Evolutionary conservation across 1,140 invertebrate species (phyloP).

Genomic region (Drosophila sechellia): DNA sequence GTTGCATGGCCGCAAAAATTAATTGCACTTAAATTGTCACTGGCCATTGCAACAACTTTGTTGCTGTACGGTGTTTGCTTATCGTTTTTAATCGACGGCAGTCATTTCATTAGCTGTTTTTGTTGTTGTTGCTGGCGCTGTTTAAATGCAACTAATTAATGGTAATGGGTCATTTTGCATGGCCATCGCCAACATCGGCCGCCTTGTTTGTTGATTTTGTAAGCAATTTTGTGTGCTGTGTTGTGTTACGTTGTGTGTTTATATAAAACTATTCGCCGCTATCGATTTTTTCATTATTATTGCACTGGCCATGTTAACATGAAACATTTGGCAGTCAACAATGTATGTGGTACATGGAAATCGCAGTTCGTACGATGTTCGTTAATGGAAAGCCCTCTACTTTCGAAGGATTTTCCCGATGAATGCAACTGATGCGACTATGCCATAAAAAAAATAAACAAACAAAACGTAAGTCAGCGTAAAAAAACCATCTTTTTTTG

Average conservation of each 20-base stretch:
- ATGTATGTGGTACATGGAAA: constrained; percentile 11
- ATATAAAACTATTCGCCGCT: constrained; percentile 29
- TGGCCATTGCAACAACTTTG: constrained; percentile 62
- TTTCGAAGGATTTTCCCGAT: background rate
- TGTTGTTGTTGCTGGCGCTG: constrained; percentile 32
- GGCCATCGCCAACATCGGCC: constrained; percentile 61
- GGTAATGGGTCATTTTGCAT: constrained; percentile 81
- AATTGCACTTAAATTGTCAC: constrained; percentile 80
- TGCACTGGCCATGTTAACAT: constrained; percentile 38
- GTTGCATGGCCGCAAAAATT: constrained; percentile 61
- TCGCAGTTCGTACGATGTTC: constrained; percentile 6
- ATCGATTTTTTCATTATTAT: constrained; percentile 60
- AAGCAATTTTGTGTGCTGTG: constrained; percentile 56
- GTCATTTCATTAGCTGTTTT: constrained; percentile 62
- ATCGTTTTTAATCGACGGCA: constrained; percentile 63
- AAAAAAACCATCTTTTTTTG: too few relatives aligned
- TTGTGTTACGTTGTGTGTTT: constrained; percentile 35
- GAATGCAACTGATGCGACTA: too few relatives aligned
- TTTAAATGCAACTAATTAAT: constrained; percentile 80
- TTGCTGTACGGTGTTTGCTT: constrained; percentile 51
- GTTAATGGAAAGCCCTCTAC: constrained; percentile 7
- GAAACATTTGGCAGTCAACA: constrained; percentile 33
- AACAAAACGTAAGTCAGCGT: too few relatives aligned
- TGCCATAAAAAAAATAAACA: too few relatives aligned
- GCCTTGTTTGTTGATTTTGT: constrained; percentile 77